Evolutionary conservation across 2,888 invertebrate genomes (phyloP), one percentile per base, ranked within the genome.

Genomic region (Pseudococcus jackbeardsleyi): DNA sequence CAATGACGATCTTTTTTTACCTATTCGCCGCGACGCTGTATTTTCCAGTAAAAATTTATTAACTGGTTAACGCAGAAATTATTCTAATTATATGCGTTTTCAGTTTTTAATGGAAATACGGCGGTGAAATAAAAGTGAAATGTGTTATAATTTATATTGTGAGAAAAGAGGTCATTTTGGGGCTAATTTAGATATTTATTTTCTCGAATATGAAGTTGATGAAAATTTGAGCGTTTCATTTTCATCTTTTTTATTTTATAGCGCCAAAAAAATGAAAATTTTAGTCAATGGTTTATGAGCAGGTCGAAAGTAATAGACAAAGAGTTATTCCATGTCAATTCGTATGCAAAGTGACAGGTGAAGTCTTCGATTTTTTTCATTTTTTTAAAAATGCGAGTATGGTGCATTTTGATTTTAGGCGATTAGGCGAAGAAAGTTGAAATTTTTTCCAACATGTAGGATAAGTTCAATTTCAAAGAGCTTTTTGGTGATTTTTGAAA

Each of bases 41-140:
- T 33, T 72, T 72, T 33, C 15, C 1, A 33, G 72, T 64, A 64
- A 72, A 72, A 72, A 33, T 72, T 72, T 72, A 72, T 72, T 72
- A 72, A 72, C 72, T 72, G 33, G 33, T 72, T 72, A 72, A 72
- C 33, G 72, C 72, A 72, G 33, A 72, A 72, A 72, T 72, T 72
- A 72, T 72, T 72, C 33, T 72, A 72, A 72, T 72, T 72, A 72
- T 17, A 33, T 72, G 72, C 72, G 17, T 68, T 68, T 68, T 12
- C n/a, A 26, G 68, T 68, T 68, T 68, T 68, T 17, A 72, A 72
- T 72, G 17, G 17, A 72, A 33, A 17, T 26, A 33, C 17, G 72
- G 22, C 15, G 22, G 68, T 3, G 68, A 68, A 68, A 68, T 68
- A 68, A 72, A 39, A 33, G 26, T 33, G 7, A 72, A 72, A 72